Evolutionary conservation across 1,140 invertebrate genomes (phyloP), one percentile per base, ranked within the genome.

Genomic region (Zaprionus kolodkinae): DNA sequence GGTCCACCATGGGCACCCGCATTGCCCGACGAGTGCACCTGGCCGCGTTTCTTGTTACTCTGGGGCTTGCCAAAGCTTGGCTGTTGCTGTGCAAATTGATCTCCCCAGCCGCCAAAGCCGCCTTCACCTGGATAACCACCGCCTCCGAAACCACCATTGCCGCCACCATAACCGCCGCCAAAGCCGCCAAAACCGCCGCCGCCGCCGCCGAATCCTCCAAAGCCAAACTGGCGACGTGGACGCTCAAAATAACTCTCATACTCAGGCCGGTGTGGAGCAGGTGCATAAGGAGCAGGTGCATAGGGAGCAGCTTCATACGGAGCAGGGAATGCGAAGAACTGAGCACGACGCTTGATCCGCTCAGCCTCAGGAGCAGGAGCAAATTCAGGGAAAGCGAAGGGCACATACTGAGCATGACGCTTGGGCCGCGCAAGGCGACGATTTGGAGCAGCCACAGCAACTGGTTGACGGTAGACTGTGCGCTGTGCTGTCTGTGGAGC

Each of bases 381-480:
- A 21, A 2, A 1, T 21, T 21, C 21, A 21, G 82, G 82, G 45
- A 87, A 91, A 13, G 71, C 77, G 11, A 89, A 91, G 3, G 89
- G 89, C 56, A 89, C 74, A 12, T 68, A 91, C 57, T 90, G 86
- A 0, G 91, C 91, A 15, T 50, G 62, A n/a, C 91, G 68, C 76
- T 91, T 91, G 36, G 81, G 78, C 2, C 87, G 83, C 36, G 65
- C n/a, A 15, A 45, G 43, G 21, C 48, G 57, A 15, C 64, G 60
- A 33, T 66, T 48, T 17, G 52, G 27, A 0, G 11, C 45, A 4
- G 36, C 54, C 9, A 50, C 11, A 1, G 52, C 27, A 1, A 10
- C 25, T 11, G 52, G 78, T 56, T 79, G 78, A 0, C 69, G 54
- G 33, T 68, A 76, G n/a, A 48, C 60, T n/a, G n/a, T n/a, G 0